Evolutionary conservation across 2,888 invertebrate species (phyloP).

Genomic region (Pristionchus fissidentatus): DNA sequence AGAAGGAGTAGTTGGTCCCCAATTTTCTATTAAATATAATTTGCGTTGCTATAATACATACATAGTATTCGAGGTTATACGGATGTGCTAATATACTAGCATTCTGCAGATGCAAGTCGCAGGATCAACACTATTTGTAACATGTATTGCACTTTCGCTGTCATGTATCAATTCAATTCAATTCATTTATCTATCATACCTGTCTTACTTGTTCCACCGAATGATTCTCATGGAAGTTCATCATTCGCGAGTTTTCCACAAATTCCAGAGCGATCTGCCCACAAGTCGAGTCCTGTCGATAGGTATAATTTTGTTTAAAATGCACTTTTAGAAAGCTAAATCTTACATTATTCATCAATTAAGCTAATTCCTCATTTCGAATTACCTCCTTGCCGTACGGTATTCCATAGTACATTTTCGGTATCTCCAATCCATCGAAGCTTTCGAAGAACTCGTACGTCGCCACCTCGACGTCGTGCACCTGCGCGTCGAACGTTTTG

Average conservation of each 20-base stretch:
- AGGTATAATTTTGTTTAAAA: neutral
- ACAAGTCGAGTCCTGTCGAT: neutral
- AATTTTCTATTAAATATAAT: no score
- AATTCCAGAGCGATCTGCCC: neutral
- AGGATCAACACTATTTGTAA: no score
- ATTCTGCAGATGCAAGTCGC: no score
- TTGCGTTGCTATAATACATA: no score
- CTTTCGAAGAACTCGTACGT: conserved; percentile 16
- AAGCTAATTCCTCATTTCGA: no score
- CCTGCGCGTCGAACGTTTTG: no score
- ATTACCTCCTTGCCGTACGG: neutral
- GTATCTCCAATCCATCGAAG: neutral
- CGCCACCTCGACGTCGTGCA: neutral
- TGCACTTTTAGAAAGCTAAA: neutral
- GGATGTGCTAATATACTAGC: no score
- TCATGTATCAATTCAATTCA: no score
- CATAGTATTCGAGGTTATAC: no score
- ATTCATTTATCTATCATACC: neutral
- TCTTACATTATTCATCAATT: neutral
- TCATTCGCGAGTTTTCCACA: conserved; percentile 24
- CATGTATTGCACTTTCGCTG: no score
- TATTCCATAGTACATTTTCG: neutral
- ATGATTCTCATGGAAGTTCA: conserved; percentile 20
- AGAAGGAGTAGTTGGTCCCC: no score
- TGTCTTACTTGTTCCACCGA: neutral